Evolutionary conservation across 1,140 invertebrate species (phyloP).

Genomic region (Caenorhabditis elegans): DNA sequence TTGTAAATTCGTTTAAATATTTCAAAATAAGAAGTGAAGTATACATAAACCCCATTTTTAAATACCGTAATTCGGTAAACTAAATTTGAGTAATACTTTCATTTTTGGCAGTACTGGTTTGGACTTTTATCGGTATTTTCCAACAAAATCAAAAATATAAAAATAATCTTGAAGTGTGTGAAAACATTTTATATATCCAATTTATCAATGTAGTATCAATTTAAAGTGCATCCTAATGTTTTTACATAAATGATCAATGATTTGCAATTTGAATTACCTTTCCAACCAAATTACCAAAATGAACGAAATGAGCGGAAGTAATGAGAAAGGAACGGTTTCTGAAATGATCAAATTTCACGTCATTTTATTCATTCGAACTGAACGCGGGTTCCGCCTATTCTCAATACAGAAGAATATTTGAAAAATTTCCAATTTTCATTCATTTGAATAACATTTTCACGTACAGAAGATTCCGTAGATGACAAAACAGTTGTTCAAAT

Average conservation of each 20-base stretch:
- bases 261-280: not conserved
- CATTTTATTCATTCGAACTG: not conserved
- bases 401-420: not conserved
- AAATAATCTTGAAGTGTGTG: too few relatives aligned
- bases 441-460: not conserved
- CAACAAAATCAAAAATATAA: too few relatives aligned
- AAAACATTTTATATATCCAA: too few relatives aligned
- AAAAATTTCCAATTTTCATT: not conserved
- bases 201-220: too few relatives aligned
- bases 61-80: too few relatives aligned
- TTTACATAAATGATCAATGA: not conserved
- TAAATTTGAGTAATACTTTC: too few relatives aligned
- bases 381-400: not conserved
- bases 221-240: too few relatives aligned
- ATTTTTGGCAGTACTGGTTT: too few relatives aligned
- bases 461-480: not conserved
- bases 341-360: not conserved
- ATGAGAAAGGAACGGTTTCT: not conserved
- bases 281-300: not conserved
- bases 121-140: too few relatives aligned
- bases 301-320: not conserved
- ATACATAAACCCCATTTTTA: too few relatives aligned
- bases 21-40: too few relatives aligned
- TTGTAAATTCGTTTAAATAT: too few relatives aligned
- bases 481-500: constrained; percentile 20